Evolutionary conservation across 1,140 invertebrate genomes (phyloP).

Genomic region (Ruditapes philippinarum): DNA sequence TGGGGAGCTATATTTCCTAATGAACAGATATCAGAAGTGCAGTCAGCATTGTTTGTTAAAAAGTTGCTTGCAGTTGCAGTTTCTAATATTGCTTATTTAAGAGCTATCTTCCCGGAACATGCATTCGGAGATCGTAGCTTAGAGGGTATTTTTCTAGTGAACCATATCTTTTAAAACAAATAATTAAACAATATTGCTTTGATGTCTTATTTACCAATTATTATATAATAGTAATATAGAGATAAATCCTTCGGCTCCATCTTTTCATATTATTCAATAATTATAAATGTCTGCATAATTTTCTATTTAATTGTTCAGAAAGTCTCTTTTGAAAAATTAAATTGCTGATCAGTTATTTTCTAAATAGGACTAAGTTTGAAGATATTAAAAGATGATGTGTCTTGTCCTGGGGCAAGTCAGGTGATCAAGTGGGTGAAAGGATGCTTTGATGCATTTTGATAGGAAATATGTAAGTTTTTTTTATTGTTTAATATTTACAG

Average conservation of each 20-base stretch:
- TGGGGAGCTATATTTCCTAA: constrained; percentile 86
- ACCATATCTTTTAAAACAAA: no score
- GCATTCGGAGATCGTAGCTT: constrained; percentile 86
- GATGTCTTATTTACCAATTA: no score
- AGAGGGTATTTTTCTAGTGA: constrained; percentile 86
- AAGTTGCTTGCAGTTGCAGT: constrained; percentile 87
- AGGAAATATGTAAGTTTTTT: constrained; percentile 87
- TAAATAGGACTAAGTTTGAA: constrained; percentile 85
- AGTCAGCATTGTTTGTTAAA: constrained; percentile 87
- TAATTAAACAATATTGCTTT: no score
- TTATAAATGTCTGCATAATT: no score
- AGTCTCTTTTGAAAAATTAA: no score
- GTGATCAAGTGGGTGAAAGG: constrained; percentile 87
- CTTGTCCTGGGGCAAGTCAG: constrained; percentile 85
- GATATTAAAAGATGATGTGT: constrained; percentile 85
- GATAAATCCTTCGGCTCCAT: no score
- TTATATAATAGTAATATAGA: no score
- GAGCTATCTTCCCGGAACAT: constrained; percentile 87
- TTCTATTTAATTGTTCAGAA: no score
- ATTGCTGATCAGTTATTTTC: no score
- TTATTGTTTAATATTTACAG: not conserved
- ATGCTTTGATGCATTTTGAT: constrained; percentile 87
- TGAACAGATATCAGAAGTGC: constrained; percentile 84
- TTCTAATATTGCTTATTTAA: constrained; percentile 87
- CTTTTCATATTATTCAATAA: no score